A percentile compares a stretch with the other conserved stretches of the same genome.
Evolutionary conservation across 2,888 invertebrate species (phyloP).

Genomic region (Phlogophora meticulosa): DNA sequence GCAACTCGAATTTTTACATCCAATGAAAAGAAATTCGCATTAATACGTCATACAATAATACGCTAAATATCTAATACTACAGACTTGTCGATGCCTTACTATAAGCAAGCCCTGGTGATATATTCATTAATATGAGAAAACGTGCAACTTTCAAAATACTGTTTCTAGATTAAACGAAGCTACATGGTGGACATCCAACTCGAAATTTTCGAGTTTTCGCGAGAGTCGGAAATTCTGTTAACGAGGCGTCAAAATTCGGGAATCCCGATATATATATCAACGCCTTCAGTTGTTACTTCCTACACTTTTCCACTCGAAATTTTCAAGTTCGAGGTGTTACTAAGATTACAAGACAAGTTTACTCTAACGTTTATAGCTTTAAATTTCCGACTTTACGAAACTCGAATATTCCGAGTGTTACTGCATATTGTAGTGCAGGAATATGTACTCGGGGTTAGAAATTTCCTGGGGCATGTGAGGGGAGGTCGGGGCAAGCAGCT

Average conservation of each 20-base stretch:
- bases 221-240: conserved; percentile 46
- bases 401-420: conserved; percentile 68
- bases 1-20: conserved; percentile 11
- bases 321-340: conserved; percentile 46
- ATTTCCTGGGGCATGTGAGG: conserved; percentile 87
- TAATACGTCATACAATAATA: conserved; percentile 66
- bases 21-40: conserved; percentile 65
- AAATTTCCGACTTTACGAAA: conserved; percentile 54
- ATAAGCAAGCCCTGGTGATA: conserved; percentile 71
- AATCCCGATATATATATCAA: conserved; percentile 35
- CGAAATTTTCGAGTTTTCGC: conserved; percentile 58
- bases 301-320: conserved; percentile 40
- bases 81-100: conserved; percentile 72
- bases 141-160: conserved; percentile 71
- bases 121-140: conserved; percentile 68
- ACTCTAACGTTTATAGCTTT: conserved; percentile 33
- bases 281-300: conserved; percentile 30
- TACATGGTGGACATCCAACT: conserved; percentile 48
- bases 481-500: conserved; percentile 95
- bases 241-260: conserved; percentile 18
- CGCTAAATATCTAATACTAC: conserved; percentile 71
- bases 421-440: conserved; percentile 89
- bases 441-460: conserved; percentile 91
- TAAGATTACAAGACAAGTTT: conserved; percentile 36
- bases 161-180: conserved; percentile 69